Base-by-base conservation (phyloP, 2,113 vertebrate species). In the Tautogolabrus adspersus region DNA sequence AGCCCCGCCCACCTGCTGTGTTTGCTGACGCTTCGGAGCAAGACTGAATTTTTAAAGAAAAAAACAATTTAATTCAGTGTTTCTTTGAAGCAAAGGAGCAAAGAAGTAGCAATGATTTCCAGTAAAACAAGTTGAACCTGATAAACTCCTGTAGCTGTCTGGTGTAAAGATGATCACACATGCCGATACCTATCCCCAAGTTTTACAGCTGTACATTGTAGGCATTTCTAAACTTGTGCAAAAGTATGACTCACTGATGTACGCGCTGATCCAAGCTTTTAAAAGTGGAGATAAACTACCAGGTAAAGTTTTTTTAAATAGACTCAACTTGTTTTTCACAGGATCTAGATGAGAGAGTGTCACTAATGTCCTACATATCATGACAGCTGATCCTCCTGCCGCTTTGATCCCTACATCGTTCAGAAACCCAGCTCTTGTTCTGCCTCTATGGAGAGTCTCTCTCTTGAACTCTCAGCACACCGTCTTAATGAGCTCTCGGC, bases 401-500 rank as follows among this genome's bases (percentile, higher is more conserved):
- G 3, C 76, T 77, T 63, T 81, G 70, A 75, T 79, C 66, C 52
- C 13, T 3, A 15, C 22, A 38, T 13, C 34, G 13, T n/a, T 59
- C n/a, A 64, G 42, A 65, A 51, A 44, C 1, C 2, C 19, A 0
- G 0, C 46, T 59, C 42, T n/a, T 46, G 9, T 38, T 59, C n/a
- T 3, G 19, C 8, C 65, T 55, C 56, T 60, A 37, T 55, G 68
- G 59, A 54, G 21, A 58, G 26, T 61, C 64, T 69, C 21, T 3
- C 30, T 69, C 58, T 38, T 37, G 12, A 69, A 37, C 51, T 64
- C 57, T 64, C 38, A 49, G 47, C 47, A 49, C 47, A 30, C 19
- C 16, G 42, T 34, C 74, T 71, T 75, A 78, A 86, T 65, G 84
- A 82, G 84, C 60, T 67, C 15, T 22, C 23, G 18, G 56, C 11